Conservation (phyloP, 1,140 invertebrate genomes). For the Pseudobourletiella spinata region DNA sequence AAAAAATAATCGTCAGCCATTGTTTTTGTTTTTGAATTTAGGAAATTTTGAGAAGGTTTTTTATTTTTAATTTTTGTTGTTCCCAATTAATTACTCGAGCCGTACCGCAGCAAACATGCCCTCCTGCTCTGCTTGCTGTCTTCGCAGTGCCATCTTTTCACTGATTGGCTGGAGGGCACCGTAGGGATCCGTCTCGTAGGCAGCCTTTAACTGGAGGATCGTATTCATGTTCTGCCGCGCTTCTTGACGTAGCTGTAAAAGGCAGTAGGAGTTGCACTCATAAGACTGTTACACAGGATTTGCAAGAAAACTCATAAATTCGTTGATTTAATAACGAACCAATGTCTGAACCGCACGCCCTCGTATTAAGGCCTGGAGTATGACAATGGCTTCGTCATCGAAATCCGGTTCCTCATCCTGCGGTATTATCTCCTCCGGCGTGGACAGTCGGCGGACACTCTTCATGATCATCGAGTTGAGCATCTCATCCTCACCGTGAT, state of each 20-base stretch:
- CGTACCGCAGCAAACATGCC: not conserved
- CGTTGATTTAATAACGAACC: slow-evolving; percentile 43
- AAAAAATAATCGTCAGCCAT: no score
- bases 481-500: slow-evolving; percentile 43
- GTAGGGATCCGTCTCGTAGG: slow-evolving; percentile 27
- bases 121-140: slow-evolving; percentile 5
- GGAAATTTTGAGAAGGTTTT: no score
- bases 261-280: not conserved
- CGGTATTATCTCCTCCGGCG: slow-evolving; percentile 49
- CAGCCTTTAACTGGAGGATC: slow-evolving; percentile 22
- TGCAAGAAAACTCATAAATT: not conserved
- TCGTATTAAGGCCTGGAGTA: slow-evolving; percentile 55
- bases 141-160: slow-evolving; percentile 6
- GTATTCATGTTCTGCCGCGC: slow-evolving; percentile 15
- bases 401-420: slow-evolving; percentile 43
- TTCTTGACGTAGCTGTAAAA: slow-evolving; percentile 28
- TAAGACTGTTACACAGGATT: no score
- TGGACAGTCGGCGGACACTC: slow-evolving; percentile 38
- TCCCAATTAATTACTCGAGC: no score
- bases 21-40: no score
- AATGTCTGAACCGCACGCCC: slow-evolving; percentile 58
- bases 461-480: slow-evolving; percentile 8
- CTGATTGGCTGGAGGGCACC: slow-evolving; percentile 3
- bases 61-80: no score
- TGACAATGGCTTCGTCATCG: slow-evolving; percentile 49